Conservation (phyloP, 2,113 vertebrate genomes). For the Oryzias melastigma region DNA sequence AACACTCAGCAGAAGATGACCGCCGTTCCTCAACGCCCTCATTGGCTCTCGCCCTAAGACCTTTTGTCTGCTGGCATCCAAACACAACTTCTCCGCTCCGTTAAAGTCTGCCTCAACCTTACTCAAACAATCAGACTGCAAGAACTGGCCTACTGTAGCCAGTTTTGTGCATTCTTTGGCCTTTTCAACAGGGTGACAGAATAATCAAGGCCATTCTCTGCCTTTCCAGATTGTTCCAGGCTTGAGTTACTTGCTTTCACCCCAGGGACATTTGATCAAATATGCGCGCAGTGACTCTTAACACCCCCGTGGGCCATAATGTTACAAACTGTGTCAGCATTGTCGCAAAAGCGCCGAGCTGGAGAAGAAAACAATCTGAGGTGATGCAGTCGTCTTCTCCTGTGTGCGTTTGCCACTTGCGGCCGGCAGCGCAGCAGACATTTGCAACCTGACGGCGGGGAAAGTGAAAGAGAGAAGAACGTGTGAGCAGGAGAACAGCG, state of each 20-base stretch:
- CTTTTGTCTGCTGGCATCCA: conserved; percentile 56
- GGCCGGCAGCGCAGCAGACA: neutral
- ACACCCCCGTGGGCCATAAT: conserved; percentile 48
- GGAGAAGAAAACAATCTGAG: conserved; percentile 29
- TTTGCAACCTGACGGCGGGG: neutral
- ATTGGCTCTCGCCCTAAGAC: conserved; percentile 35
- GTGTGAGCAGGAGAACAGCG: conserved; percentile 30
- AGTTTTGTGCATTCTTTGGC: conserved; percentile 73
- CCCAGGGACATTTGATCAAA: conserved; percentile 66
- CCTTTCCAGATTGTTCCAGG: conserved; percentile 54
- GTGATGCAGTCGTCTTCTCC: conserved; percentile 30
- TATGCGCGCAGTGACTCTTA: conserved; percentile 47
- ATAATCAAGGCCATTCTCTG: conserved; percentile 78
- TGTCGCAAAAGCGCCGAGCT: conserved; percentile 42
- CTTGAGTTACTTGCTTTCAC: conserved; percentile 60
- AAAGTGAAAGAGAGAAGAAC: conserved; percentile 11
- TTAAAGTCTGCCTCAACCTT: conserved; percentile 67
- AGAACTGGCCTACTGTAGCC: conserved; percentile 78
- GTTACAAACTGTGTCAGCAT: conserved; percentile 53
- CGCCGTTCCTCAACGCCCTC: conserved; percentile 17
- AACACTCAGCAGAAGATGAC: conserved; percentile 3
- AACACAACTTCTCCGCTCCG: conserved; percentile 49
- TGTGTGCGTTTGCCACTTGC: neutral
- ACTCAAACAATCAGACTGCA: conserved; percentile 62
- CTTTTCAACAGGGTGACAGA: conserved; percentile 71